Evolutionary conservation across 2,888 invertebrate genomes (phyloP).

Genomic region (Oscheius onirici): DNA sequence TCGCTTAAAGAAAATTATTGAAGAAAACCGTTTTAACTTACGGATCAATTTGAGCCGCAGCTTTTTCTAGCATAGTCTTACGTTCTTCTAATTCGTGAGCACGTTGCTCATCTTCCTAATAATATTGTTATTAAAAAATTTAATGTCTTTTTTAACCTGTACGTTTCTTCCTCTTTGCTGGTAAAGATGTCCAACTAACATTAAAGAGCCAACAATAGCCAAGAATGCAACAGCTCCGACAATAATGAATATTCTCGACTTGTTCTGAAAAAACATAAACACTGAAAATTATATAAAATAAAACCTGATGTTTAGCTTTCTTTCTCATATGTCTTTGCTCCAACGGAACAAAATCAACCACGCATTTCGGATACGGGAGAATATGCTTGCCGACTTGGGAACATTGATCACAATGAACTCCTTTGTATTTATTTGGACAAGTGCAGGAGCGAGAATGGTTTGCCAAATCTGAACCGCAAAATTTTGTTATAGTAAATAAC

Average conservation of each 20-base stretch:
- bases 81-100: constrained; percentile 22
- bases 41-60: constrained; percentile 14
- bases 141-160: no score
- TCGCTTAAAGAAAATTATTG: constrained; percentile 15
- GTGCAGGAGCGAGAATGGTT: constrained; percentile 55
- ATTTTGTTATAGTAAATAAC: constrained; percentile 12
- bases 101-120: constrained; percentile 18
- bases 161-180: constrained; percentile 25
- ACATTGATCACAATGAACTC: constrained; percentile 62
- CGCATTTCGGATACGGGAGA: constrained; percentile 43
- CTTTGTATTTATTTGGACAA: constrained; percentile 62
- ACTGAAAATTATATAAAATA: background rate
- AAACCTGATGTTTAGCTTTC: constrained; percentile 29
- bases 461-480: constrained; percentile 11
- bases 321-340: constrained; percentile 27
- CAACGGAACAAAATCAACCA: constrained; percentile 28
- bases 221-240: constrained; percentile 29
- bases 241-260: constrained; percentile 34
- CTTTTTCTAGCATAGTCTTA: constrained; percentile 22
- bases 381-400: constrained; percentile 37
- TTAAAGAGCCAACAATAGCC: constrained; percentile 3
- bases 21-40: background rate
- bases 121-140: background rate
- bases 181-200: constrained; percentile 20
- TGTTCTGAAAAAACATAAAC: constrained; percentile 17